Base-by-base conservation (phyloP, 2,888 invertebrate genomes). In the Lasioglossum zephyrum region DNA sequence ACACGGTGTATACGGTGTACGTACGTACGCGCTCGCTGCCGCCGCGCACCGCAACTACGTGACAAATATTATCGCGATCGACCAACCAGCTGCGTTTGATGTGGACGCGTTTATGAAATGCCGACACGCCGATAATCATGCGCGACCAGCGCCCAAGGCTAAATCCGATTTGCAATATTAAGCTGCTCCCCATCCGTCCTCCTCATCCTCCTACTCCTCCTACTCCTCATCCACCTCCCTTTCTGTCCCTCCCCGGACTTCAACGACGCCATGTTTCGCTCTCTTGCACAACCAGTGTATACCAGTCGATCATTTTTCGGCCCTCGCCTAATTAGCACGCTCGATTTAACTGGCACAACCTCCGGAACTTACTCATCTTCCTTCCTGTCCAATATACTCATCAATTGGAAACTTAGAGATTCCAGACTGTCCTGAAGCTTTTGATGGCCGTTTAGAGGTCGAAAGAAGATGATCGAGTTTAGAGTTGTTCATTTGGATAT, bases 81-180 rank as follows among this genome's bases (percentile, higher is more conserved):
- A 91, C 90, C 91, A 86, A 88, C 82, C 85, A 86, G 89, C 89
- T 85, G 87, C 90, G 89, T 92, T 92, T 92, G 92, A 92, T 92
- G 92, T 92, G 91, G 91, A 89, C 88, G 85, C 91, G 92, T 92
- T 92, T 91, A 91, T 92, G 91, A 92, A 90, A 90, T 88, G 90
- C 88, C 88, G 92, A 85, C 91, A 87, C 91, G 90, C 87, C 90
- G 90, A 92, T 91, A 91, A 91, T 90, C 91, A 87, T 87, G 85
- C 88, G 88, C 87, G 89, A 82, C 90, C 87, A 84, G 86, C 86
- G 87, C 87, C 89, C 85, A 87, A 89, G 88, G 91, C 90, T 86
- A 91, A 90, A 91, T 91, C 91, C 91, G 88, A 91, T 91, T 90
- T 90, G 90, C 86, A 88, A 89, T 90, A 90, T 88, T 86, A 89